Percentiles rank a stretch among this genome's conserved stretches.
Conservation (phyloP, 2,888 invertebrate species). For the Chrysolina oricalcia region DNA sequence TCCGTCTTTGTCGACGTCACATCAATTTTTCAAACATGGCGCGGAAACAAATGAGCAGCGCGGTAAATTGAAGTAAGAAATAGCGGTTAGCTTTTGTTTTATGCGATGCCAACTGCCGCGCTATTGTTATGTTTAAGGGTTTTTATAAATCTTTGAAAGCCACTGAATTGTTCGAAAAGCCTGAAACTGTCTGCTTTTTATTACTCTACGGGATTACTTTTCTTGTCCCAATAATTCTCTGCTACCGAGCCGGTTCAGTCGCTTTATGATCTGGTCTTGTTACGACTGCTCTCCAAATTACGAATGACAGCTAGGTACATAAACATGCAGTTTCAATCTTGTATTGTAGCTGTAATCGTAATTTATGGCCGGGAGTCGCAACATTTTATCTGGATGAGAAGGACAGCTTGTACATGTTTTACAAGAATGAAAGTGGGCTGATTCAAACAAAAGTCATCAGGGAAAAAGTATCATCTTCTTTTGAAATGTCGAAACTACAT, state of each 20-base stretch:
- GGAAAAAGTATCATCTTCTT: too few species aligned
- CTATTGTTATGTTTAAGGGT: constrained; percentile 70
- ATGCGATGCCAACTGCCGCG: constrained; percentile 71
- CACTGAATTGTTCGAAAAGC: constrained; percentile 64
- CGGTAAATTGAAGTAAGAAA: constrained; percentile 73
- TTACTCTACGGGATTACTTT: constrained; percentile 66
- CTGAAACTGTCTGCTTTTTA: constrained; percentile 66
- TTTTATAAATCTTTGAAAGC: constrained; percentile 67
- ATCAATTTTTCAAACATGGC: constrained; percentile 73
- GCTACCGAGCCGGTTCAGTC: constrained; percentile 49
- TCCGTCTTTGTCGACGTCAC: constrained; percentile 72
- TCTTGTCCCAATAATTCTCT: constrained; percentile 58
- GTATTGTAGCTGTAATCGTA: constrained; percentile 52
- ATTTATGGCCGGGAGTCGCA: constrained; percentile 45
- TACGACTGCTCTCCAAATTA: constrained; percentile 59
- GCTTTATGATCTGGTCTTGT: constrained; percentile 58
- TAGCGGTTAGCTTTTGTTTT: constrained; percentile 73
- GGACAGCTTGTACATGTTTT: constrained; percentile 17
- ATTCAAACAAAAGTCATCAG: background rate
- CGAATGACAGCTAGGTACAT: constrained; percentile 59
- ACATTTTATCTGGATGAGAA: constrained; percentile 47
- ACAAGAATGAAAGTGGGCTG: background rate
- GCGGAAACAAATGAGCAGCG: constrained; percentile 72
- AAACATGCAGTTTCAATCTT: constrained; percentile 61
- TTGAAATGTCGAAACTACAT: too few species aligned